Base-by-base conservation (phyloP, 1,140 invertebrate genomes). In the Neodiprion fabricii region DNA sequence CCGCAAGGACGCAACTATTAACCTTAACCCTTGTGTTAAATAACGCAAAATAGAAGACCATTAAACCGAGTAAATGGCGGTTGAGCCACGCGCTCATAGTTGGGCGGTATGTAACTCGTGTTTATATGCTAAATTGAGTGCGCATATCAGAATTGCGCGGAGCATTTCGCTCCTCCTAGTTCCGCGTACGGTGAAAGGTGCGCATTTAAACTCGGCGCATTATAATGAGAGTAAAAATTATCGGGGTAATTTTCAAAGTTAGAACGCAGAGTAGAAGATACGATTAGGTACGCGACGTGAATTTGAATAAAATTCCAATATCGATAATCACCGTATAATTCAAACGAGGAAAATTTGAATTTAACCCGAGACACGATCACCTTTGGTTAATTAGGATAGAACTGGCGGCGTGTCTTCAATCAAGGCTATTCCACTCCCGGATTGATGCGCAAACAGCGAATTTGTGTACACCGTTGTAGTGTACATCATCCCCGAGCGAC, bases 111-210 rank as follows among this genome's bases (percentile, higher is more conserved):
- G n/a, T 9, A 17, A 61, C 53, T 61, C 53, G n/a, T 61, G 53
- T 61, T 61, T 61, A 40, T 40, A 61, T 61, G 53, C 53, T 61
- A 61, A 61, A 61, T 17, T 61, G n/a, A 61, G 53, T 61, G 53
- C n/a, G 53, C 53, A 61, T 61, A 61, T 17, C 53, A 61, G 53
- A 12, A 61, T 12, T 61, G 53, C 28, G 28, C 2, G 28, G 28
- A 40, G 28, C 5, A 40, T 40, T 40, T 5, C 2, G 28, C 28
- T 40, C 28, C 28, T 40, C 28, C 28, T 40, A 1, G 28, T 40
- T 40, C 28, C 5, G 28, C 5, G 5, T 0, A 5, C 28, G 28
- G 28, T 40, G 28, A 40, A 5, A 40, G 2, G 28, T 40, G 28
- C 28, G 28, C 28, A 40, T 40, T 40, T 40, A 40, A 40, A 40